Base-by-base conservation (phyloP, 2,113 vertebrate species). In the Cepphus grylle region DNA sequence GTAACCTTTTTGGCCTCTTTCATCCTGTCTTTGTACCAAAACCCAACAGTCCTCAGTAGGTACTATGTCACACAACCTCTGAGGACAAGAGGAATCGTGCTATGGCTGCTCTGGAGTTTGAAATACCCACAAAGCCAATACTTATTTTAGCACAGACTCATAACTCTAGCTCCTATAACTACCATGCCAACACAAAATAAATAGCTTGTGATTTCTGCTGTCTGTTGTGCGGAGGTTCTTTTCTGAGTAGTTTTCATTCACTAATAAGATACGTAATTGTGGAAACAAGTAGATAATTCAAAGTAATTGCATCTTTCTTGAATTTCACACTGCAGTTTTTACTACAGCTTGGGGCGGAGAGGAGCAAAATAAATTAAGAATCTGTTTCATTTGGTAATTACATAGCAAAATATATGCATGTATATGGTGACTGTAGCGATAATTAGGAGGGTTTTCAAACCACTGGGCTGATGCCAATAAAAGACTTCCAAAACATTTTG, bases 391-490 rank as follows among this genome's bases (percentile, higher is more conserved):
- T 88, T 96, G 62, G 9, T 76, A 91, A 91, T 94, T 91, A n/a
- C 23, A 36, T 47, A 71, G 56, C 52, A 72, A 82, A 93, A 50
- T 81, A 34, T 65, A 21, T 88, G 23, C 15, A 19, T 83, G 26
- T 85, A 23, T 73, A 32, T 63, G 34, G 49, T 76, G 79, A 86
- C 63, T 81, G 11, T 36, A 81, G 40, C 0, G 6, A 11, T 92
- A 87, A 94, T 94, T 86, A 89, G 92, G 79, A 89, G 26, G 22
- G 9, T 71, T 93, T 91, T 94, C 73, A 89, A 50, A 73, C 91
- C 12, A n/a, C 22, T 74, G 50, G 17, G 29, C 63, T 83, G 78
- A 59, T 96, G 81, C 45, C 47, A 82, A 3, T 70, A 61, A 84
- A 95, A 95, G 56, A 38, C 32, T 82, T 76, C 8, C 56, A 83